These are phyloP conservation scores for Octomys mimax DNA, from an alignment of 2,797 vertebrate species.

Conservation along the genomic window DNA sequence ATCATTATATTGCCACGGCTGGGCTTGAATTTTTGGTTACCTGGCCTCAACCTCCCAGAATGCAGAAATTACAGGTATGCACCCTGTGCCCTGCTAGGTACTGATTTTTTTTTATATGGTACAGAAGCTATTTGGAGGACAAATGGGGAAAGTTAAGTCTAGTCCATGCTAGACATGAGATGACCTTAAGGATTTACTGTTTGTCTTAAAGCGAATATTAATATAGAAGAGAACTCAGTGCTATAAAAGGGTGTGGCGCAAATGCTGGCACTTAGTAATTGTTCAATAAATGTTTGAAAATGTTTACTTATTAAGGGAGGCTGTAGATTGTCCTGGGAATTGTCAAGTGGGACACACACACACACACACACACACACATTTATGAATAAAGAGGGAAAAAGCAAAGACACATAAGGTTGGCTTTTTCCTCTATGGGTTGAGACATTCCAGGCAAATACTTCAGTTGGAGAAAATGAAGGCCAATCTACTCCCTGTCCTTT, in stretches of 20 bases:
- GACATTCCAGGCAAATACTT: neutral
- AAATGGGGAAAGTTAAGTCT: neutral
- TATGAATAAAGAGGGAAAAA: neutral
- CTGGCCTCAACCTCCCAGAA: neutral
- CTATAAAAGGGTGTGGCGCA: neutral
- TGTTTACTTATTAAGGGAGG: constrained; percentile 37
- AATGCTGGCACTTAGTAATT: neutral
- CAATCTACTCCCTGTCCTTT: neutral
- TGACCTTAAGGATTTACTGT: constrained; percentile 7
- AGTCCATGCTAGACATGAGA: neutral
- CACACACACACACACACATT: too few species aligned
- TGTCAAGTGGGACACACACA: neutral
- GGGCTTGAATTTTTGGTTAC: neutral
- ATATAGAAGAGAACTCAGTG: neutral
- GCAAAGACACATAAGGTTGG: neutral
- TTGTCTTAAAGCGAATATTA: constrained; percentile 33
- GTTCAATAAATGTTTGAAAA: constrained; percentile 13
- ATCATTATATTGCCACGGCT: neutral
- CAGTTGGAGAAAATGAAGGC: neutral
- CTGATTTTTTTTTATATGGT: neutral
- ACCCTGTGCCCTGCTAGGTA: neutral
- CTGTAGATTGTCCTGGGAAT: constrained; percentile 4
- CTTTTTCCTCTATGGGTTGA: neutral
- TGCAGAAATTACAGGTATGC: neutral
- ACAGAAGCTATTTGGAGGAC: neutral